Base-by-base conservation (phyloP, 2,888 invertebrate genomes). In the Drosophila prostipennis region DNA sequence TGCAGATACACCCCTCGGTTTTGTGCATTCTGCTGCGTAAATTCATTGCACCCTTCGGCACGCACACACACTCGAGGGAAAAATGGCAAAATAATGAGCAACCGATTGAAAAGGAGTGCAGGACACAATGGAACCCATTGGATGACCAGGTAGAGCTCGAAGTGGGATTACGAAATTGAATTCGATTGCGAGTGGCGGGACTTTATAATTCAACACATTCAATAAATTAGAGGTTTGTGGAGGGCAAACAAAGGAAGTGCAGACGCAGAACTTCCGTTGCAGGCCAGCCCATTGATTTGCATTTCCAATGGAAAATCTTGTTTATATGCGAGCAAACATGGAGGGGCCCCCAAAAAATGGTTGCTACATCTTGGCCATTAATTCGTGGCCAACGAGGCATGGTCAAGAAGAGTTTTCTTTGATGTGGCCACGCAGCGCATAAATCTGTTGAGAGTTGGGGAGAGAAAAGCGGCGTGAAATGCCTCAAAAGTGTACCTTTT, bases 81-180 rank as follows among this genome's bases (percentile, higher is more conserved):
- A 58, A 59, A 70, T 60, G 72, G 74, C 75, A 82, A 88, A 88
- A 78, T 89, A 87, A 87, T 88, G 87, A 87, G 89, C 89, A 84
- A 76, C 80, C 89, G 39, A 54, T 57, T 37, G 57, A 14, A 57
- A 49, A 61, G 53, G 23, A 32, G 42, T 45, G 26, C 14, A 13
- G 57, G 64, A 61, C 70, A 69, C 77, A 79, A 81, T 67, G 36
- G 43, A 53, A 60, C 56, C 16, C 5, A 26, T 6, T 26, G 26
- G 32, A 26, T 49, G 14, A 26, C 26, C 81, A 88, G 87, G 87
- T 83, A 87, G 63, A 39, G n/a, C 29, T 42, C 40, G 14, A 26
- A 7, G n/a, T 10, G 40, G 29, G 57, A 51, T 59, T 46, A 48
- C 46, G 49, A 59, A 53, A 54, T 67, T 39, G 53, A 45, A 53